Evolutionary conservation across 2,888 invertebrate genomes (phyloP).

Genomic region (Himalopsyche kuldschensis): DNA sequence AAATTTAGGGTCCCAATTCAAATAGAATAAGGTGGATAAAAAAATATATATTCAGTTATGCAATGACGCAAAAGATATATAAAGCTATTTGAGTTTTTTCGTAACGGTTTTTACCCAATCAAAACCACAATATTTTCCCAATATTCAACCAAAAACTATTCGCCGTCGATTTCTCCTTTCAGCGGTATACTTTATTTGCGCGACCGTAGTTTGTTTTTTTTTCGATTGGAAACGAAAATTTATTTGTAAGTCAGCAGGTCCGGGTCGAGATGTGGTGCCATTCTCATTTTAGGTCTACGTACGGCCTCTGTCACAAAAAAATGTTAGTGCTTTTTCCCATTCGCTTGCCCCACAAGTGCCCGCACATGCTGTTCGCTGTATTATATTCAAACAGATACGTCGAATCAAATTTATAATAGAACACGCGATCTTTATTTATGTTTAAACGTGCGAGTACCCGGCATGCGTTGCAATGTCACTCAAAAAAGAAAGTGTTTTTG

Average conservation of each 20-base stretch:
- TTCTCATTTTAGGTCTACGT: not conserved
- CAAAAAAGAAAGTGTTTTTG: too few relatives aligned
- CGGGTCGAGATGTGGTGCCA: not conserved
- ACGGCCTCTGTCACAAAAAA: not conserved
- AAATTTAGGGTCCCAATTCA: not conserved
- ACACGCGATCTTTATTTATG: too few relatives aligned
- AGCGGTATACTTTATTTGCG: not conserved
- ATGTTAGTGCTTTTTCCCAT: not conserved
- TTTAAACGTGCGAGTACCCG: too few relatives aligned
- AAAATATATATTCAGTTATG: not conserved
- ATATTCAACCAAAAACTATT: not conserved
- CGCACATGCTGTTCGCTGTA: not conserved
- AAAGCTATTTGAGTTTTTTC: not conserved
- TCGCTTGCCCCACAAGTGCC: not conserved
- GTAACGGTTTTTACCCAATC: not conserved
- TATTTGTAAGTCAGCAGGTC: not conserved
- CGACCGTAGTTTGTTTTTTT: not conserved
- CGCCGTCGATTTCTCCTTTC: not conserved
- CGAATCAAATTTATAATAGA: too few relatives aligned
- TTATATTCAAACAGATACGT: too few relatives aligned
- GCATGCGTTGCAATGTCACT: too few relatives aligned
- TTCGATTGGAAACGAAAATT: not conserved
- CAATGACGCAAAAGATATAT: not conserved
- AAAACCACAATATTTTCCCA: not conserved
- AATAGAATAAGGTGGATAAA: not conserved